Base-by-base conservation (phyloP, 2,888 invertebrate species). In the Lasiommata megera region DNA sequence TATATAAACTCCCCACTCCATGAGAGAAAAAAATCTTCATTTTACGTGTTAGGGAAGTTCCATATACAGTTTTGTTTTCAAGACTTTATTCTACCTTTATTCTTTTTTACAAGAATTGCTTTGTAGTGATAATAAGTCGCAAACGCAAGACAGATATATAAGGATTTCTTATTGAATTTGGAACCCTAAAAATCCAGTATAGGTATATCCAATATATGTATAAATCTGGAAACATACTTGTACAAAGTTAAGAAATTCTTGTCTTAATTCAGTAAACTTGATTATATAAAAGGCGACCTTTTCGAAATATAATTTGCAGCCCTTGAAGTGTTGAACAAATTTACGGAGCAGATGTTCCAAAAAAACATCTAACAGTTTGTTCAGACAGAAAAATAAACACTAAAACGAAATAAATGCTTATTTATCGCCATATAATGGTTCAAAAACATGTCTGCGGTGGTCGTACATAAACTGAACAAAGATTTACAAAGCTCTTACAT, bases 291-390 rank as follows among this genome's bases (percentile, higher is more conserved):
- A 56, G 38, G 55, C 56, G 54, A 29, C 55, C 55, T 55, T 58
- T 58, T 58, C 44, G 36, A 62, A 64, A 62, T 60, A 64, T 58
- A 56, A 62, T 60, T 64, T 62, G 47, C 60, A 56, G 58, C 51
- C 56, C 57, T 57, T 58, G 58, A 59, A 60, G 46, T 60, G 62
- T 62, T 60, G 58, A 53, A 57, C 46, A 54, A 58, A 64, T 58
- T 62, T 60, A 62, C 58, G 48, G 28, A 55, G 43, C 62, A 62
- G 58, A 60, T 64, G 64, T 62, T 62, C 54, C 31, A 47, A 43
- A 41, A n/a, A 46, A 60, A 54, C 61, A 58, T 63, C 54, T 54
- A 58, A 56, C 54, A 61, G 40, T 51, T 63, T 51, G 55, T 44
- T 43, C 34, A 36, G 56, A 61, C 43, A 43, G 50, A 51, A 54